Percentiles rank a stretch among this genome's conserved stretches.
Evolutionary conservation across 1,140 invertebrate genomes (phyloP).

Genomic region (Cotesia chilonis): DNA sequence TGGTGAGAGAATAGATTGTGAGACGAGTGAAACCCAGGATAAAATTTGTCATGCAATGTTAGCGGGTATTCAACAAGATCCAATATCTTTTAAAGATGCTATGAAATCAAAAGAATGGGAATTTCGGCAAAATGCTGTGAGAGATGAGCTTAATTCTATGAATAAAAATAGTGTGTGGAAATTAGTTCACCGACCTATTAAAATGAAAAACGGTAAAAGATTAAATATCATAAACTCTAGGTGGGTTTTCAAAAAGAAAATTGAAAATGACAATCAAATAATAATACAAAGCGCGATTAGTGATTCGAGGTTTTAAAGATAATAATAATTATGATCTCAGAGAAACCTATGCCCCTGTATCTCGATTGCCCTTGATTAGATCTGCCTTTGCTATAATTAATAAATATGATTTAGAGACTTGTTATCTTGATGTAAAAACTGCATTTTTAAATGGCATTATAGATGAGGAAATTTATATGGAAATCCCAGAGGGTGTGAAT

Average conservation of each 20-base stretch:
- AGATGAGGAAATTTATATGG: slow-evolving; percentile 60
- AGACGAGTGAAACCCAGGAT: neutral
- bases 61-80: slow-evolving; percentile 5
- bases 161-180: slow-evolving; percentile 11
- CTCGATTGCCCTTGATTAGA: slow-evolving; percentile 31
- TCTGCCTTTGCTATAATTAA: slow-evolving; percentile 32
- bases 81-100: slow-evolving; percentile 18
- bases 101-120: neutral
- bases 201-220: slow-evolving; percentile 3
- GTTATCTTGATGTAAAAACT: slow-evolving; percentile 55
- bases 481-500: slow-evolving; percentile 47
- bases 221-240: neutral
- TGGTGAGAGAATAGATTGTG: neutral
- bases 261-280: neutral
- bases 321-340: slow-evolving; percentile 25
- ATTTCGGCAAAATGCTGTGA: neutral
- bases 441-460: slow-evolving; percentile 53
- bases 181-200: slow-evolving; percentile 11
- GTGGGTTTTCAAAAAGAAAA: neutral
- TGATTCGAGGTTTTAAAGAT: slow-evolving; percentile 32
- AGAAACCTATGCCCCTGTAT: slow-evolving; percentile 36
- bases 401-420: slow-evolving; percentile 42
- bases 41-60: slow-evolving; percentile 8
- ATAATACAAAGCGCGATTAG: slow-evolving; percentile 31
- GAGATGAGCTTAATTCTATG: slow-evolving; percentile 14